These are phyloP conservation scores for Lanistes nyassanus DNA, from an alignment of 1,140 invertebrate genomes.

Conservation along the genomic window DNA sequence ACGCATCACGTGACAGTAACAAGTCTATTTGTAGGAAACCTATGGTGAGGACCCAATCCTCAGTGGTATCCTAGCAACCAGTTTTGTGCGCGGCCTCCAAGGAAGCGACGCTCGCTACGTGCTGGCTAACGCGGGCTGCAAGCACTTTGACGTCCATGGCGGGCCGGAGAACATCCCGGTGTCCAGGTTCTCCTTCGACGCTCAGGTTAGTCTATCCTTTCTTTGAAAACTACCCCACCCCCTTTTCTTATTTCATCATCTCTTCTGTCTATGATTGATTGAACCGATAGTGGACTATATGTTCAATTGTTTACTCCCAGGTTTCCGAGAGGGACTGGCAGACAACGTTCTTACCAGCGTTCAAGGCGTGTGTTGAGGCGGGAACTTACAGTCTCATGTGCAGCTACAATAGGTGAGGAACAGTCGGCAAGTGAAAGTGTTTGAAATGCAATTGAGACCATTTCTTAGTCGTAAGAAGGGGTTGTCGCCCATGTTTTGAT, in stretches of 20 bases:
- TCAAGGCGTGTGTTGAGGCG: constrained; percentile 56
- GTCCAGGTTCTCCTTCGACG: constrained; percentile 59
- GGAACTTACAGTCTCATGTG: constrained; percentile 48
- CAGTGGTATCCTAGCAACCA: constrained; percentile 44
- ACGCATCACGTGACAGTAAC: no score
- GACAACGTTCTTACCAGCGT: constrained; percentile 59
- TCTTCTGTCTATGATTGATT: constrained; percentile 43
- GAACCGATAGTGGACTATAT: constrained; percentile 24
- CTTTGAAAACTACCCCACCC: no score
- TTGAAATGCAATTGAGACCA: no score
- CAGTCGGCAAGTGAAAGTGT: no score
- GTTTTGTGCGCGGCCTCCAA: constrained; percentile 59
- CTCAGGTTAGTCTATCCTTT: constrained; percentile 41
- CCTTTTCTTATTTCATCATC: constrained; percentile 32
- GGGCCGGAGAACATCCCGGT: constrained; percentile 62
- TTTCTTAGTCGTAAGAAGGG: no score
- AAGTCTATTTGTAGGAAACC: constrained; percentile 58
- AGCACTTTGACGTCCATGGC: constrained; percentile 63
- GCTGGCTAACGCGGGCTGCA: constrained; percentile 59
- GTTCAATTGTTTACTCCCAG: constrained; percentile 52
- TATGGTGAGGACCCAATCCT: constrained; percentile 66
- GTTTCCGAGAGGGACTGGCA: constrained; percentile 50
- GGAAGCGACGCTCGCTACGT: constrained; percentile 56
- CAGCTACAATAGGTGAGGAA: constrained; percentile 37
- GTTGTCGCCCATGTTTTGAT: no score